Conservation (phyloP, 2,113 vertebrate genomes). For the Microcebus griseorufus region DNA sequence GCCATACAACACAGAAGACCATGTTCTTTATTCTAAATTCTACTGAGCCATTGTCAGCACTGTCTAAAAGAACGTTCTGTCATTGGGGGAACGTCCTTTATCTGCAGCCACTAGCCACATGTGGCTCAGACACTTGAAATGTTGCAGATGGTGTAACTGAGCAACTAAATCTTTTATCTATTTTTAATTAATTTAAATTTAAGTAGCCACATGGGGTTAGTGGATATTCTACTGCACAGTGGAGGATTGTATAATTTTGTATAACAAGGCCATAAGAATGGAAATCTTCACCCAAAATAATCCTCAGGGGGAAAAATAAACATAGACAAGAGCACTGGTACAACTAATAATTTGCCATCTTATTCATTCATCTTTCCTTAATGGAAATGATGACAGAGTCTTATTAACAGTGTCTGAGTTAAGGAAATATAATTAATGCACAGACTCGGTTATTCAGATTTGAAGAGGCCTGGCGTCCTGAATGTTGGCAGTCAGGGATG, state of each 20-base stretch:
- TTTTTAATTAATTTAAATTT: background rate
- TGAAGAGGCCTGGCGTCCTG: background rate
- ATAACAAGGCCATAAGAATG: background rate
- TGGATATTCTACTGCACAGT: background rate
- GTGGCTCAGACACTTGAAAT: background rate
- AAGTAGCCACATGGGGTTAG: background rate
- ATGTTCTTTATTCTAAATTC: background rate
- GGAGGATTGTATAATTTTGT: background rate
- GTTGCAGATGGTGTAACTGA: background rate
- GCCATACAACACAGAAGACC: background rate
- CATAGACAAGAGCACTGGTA: background rate
- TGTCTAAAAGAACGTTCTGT: background rate
- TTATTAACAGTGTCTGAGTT: conserved; percentile 32
- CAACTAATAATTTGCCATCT: background rate
- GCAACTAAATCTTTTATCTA: background rate
- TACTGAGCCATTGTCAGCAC: background rate
- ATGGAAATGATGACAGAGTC: conserved; percentile 46
- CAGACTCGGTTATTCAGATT: background rate
- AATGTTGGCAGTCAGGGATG: background rate
- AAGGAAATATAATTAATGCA: conserved; percentile 14
- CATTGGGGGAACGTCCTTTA: background rate
- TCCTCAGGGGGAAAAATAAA: background rate
- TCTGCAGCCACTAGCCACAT: background rate
- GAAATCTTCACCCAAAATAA: conserved; percentile 6
- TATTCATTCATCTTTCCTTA: conserved; percentile 35